A percentile compares a stretch with the other conserved stretches of the same genome.
These are phyloP conservation scores for Gallinago jamesoni DNA, from an alignment of 2,113 vertebrate species.

Conservation along the genomic window DNA sequence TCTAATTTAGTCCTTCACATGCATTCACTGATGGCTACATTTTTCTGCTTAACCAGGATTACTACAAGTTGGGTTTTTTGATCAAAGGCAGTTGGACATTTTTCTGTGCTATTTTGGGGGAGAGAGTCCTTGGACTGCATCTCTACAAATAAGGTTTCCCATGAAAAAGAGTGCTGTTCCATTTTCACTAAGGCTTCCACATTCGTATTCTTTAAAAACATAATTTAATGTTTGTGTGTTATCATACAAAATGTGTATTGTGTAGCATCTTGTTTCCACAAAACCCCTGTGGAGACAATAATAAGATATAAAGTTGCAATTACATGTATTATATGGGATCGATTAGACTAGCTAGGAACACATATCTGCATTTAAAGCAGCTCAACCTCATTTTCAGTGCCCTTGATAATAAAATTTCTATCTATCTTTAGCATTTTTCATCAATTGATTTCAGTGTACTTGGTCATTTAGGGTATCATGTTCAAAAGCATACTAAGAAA, in stretches of 20 bases:
- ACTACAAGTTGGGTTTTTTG: background rate
- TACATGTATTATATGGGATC: conserved; percentile 62
- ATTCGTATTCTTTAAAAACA: conserved; percentile 53
- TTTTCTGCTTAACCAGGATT: background rate
- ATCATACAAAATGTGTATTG: conserved; percentile 11
- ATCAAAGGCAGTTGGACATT: background rate
- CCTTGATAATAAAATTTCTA: conserved; percentile 23
- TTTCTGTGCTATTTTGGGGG: background rate
- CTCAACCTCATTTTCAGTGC: conserved; percentile 31
- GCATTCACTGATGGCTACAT: background rate
- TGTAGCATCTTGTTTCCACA: conserved; percentile 29
- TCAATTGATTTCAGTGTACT: background rate
- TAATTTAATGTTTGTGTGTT: conserved; percentile 55
- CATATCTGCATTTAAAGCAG: conserved; percentile 69
- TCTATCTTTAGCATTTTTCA: conserved; percentile 8
- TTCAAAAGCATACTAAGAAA: conserved; percentile 48
- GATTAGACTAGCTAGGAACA: conserved; percentile 42
- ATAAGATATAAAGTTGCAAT: conserved; percentile 65
- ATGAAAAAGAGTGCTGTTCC: background rate
- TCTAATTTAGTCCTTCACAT: background rate
- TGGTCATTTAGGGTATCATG: conserved; percentile 35
- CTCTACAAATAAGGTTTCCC: background rate
- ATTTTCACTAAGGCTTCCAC: background rate
- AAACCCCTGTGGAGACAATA: conserved; percentile 65
- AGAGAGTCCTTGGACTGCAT: background rate